Conservation (phyloP, 2,113 vertebrate species). For the Oryzias javanicus region DNA sequence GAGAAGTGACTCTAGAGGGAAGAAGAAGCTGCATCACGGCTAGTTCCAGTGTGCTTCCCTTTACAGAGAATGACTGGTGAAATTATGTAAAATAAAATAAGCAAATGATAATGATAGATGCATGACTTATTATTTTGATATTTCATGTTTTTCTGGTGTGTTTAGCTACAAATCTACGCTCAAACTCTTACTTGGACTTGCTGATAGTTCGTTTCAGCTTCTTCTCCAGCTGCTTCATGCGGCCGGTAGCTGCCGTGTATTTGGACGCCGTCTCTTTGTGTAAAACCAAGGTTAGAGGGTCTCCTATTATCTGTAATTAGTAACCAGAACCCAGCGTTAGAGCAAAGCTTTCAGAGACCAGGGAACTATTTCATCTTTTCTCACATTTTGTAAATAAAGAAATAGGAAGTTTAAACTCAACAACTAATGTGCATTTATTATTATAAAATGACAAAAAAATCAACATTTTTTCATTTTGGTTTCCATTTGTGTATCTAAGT, state of each 20-base stretch:
- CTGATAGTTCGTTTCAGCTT: constrained; percentile 95
- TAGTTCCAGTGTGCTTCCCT: background rate
- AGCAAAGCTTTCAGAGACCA: background rate
- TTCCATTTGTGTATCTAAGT: no score
- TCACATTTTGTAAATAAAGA: no score
- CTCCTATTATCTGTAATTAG: constrained; percentile 85
- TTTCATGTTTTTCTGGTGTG: no score
- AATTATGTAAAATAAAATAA: no score
- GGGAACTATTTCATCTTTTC: no score
- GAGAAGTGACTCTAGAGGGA: background rate
- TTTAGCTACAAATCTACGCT: accelerated
- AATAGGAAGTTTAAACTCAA: no score
- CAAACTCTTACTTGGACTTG: constrained; percentile 90
- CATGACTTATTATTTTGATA: no score
- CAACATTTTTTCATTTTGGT: no score
- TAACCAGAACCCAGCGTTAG: constrained; percentile 9
- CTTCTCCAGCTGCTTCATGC: constrained; percentile 97
- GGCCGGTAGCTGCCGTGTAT: constrained; percentile 87
- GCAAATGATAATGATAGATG: no score
- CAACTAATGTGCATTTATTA: no score
- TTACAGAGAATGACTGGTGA: background rate
- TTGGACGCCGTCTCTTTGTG: constrained; percentile 94
- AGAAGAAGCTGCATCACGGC: background rate
- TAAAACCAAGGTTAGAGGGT: no score
- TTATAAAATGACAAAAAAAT: no score